Evolutionary conservation across 53 echinoderm and acorn worm genomes (phyloP).

Genomic region (Crossaster papposus): DNA sequence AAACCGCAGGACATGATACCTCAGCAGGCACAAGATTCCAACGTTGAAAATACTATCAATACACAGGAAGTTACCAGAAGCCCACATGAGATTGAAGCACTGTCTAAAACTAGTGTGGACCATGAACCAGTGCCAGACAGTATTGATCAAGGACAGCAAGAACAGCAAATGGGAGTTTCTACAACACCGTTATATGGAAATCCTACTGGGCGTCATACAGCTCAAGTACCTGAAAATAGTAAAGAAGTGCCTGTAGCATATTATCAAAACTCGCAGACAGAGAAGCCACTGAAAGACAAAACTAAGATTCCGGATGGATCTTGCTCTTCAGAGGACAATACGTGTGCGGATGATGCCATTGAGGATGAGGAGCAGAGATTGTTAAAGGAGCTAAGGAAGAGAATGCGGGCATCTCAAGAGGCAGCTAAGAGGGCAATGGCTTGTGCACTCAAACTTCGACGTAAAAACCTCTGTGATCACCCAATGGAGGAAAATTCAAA

Average conservation of each 20-base stretch:
- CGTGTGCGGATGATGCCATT: background rate
- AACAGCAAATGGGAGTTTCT: background rate
- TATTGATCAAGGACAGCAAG: background rate
- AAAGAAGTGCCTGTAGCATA: background rate
- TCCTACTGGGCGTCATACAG: background rate
- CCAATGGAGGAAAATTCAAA: background rate
- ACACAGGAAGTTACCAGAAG: background rate
- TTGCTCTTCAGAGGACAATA: background rate
- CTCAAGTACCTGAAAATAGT: background rate
- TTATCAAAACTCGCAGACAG: background rate
- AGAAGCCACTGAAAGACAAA: background rate
- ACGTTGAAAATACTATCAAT: background rate
- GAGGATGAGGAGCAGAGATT: conserved; percentile 62
- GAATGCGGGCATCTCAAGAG: conserved; percentile 56
- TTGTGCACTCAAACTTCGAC: conserved; percentile 62
- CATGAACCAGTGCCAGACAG: background rate
- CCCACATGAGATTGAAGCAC: background rate
- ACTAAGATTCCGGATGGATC: background rate
- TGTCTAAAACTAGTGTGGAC: background rate
- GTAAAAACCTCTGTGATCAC: conserved; percentile 36
- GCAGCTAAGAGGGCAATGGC: conserved; percentile 67
- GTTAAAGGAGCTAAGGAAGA: conserved; percentile 62
- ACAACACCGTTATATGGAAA: background rate
- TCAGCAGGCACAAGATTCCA: conserved; percentile 3
- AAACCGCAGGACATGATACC: background rate